Conservation (phyloP, 2,797 vertebrate species). For the Cirrhinus mrigala region DNA sequence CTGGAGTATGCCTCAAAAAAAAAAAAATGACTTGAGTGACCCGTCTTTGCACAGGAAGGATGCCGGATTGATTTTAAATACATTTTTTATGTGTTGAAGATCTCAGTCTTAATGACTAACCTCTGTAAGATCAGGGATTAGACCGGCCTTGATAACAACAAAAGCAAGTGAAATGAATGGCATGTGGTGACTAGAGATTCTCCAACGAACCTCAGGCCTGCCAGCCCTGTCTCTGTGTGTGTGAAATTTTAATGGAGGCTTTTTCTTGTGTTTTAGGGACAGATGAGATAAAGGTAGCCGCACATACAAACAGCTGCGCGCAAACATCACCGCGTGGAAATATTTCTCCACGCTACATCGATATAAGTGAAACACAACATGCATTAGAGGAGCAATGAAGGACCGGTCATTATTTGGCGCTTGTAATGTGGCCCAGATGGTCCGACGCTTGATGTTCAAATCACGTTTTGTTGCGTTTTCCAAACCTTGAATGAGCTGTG, state of each 20-base stretch:
- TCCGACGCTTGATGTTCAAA: constrained; percentile 80
- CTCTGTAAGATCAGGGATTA: constrained; percentile 73
- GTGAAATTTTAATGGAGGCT: constrained; percentile 52
- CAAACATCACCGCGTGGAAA: constrained; percentile 59
- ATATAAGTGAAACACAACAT: constrained; percentile 68
- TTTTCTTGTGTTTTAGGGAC: constrained; percentile 50
- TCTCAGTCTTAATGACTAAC: constrained; percentile 78
- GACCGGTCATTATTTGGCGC: constrained; percentile 77
- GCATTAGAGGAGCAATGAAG: constrained; percentile 73
- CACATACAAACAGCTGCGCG: constrained; percentile 54
- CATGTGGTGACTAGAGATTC: constrained; percentile 55
- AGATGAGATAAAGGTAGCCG: constrained; percentile 53
- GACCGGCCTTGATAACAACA: constrained; percentile 67
- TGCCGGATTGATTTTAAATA: constrained; percentile 81
- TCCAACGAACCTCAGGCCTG: constrained; percentile 58
- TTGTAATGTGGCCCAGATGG: constrained; percentile 77
- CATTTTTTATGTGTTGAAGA: constrained; percentile 76
- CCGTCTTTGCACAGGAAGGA: constrained; percentile 77
- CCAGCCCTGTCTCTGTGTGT: constrained; percentile 29
- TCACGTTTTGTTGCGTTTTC: constrained; percentile 82
- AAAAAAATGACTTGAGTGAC: constrained; percentile 63
- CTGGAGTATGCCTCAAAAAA: constrained; percentile 58
- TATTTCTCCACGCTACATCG: constrained; percentile 58
- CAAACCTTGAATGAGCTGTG: constrained; percentile 79
- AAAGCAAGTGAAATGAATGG: constrained; percentile 72